Evolutionary conservation across 2,797 vertebrate genomes (phyloP).

Genomic region (Hippopotamyrus pictus): DNA sequence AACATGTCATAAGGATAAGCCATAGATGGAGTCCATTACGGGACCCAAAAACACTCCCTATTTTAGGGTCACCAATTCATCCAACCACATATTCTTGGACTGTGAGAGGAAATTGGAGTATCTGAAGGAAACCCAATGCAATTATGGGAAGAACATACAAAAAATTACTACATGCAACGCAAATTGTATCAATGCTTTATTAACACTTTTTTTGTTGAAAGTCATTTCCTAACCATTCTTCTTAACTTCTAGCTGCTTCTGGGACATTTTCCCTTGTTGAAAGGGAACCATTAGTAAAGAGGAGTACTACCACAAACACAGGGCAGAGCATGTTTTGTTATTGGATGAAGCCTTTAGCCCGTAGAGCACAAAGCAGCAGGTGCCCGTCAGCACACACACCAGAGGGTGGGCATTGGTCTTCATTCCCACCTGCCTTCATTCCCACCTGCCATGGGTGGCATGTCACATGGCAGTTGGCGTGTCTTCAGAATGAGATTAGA

Average conservation of each 20-base stretch:
- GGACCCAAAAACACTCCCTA: not conserved
- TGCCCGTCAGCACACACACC: not conserved
- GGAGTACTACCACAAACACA: not conserved
- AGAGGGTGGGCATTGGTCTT: not conserved
- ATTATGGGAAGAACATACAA: not conserved
- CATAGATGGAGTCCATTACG: not conserved
- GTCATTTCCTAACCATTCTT: not conserved
- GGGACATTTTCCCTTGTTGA: not conserved
- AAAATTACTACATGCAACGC: not conserved
- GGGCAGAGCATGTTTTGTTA: not conserved
- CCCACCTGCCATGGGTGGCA: not conserved
- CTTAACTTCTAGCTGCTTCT: not conserved
- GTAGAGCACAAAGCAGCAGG: not conserved
- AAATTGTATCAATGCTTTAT: not conserved
- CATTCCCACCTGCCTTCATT: not conserved
- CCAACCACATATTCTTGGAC: not conserved
- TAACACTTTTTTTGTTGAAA: not conserved
- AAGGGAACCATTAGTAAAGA: not conserved
- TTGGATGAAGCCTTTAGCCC: not conserved
- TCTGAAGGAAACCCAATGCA: not conserved
- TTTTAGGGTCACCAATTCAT: not conserved
- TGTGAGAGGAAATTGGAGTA: not conserved
- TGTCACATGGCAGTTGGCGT: not conserved
- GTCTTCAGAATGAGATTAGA: not conserved
- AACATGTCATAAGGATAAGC: not conserved